Percentiles rank a stretch among this genome's conserved stretches.
phyloP scores from a whole-genome alignment of 2,888 invertebrate species.

The Erpobdella octoculata region DNA sequence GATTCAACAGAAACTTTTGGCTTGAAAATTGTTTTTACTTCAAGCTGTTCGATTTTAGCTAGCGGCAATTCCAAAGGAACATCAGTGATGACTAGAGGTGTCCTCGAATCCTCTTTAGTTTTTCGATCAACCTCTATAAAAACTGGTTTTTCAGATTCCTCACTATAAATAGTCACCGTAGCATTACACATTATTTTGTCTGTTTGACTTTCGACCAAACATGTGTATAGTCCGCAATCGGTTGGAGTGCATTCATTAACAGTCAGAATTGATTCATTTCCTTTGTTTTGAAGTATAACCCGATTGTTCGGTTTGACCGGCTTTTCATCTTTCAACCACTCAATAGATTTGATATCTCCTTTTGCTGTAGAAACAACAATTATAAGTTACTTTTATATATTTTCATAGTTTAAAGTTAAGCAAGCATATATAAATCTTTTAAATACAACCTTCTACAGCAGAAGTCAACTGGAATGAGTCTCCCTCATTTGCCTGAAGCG shows the following conservation, averaged over 20 bases:
- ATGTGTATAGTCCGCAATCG: conserved; percentile 35
- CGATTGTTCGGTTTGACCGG: conserved; percentile 20
- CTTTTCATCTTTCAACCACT: conserved; percentile 32
- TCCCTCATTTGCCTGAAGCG: neutral
- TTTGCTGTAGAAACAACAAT: neutral
- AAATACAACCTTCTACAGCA: conserved; percentile 13
- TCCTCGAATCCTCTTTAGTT: too few species aligned
- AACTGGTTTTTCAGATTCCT: too few species aligned
- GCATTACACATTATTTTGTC: conserved; percentile 13
- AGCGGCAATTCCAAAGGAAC: too few species aligned
- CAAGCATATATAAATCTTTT: neutral
- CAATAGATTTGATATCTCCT: conserved; percentile 25
- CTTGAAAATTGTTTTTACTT: neutral
- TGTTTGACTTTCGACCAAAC: neutral
- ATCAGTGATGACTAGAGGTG: too few species aligned
- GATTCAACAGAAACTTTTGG: neutral
- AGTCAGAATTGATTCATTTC: conserved; percentile 33
- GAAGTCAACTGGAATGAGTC: neutral
- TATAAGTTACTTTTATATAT: neutral
- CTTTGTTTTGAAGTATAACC: conserved; percentile 44
- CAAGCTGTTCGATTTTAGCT: neutral
- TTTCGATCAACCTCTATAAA: too few species aligned
- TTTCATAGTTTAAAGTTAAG: neutral
- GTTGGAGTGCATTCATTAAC: conserved; percentile 24
- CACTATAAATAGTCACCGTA: neutral